Conservation (phyloP, 2,797 vertebrate species). For the Phoeniculus purpureus region DNA sequence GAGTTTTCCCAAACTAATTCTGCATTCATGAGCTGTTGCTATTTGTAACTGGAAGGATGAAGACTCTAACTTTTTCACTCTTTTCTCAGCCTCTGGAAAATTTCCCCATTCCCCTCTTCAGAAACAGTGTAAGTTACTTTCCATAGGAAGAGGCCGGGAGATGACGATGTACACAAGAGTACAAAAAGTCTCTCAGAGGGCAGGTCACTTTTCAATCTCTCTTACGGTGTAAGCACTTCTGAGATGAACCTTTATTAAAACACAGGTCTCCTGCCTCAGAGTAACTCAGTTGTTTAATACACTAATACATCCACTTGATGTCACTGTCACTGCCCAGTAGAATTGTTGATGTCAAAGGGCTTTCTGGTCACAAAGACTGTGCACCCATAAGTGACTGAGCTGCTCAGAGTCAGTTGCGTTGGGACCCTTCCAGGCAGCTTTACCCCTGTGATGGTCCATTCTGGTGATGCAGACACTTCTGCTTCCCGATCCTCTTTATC, state of each 20-base stretch:
- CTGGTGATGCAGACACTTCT: not conserved
- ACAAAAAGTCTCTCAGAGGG: not conserved
- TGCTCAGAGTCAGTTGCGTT: not conserved
- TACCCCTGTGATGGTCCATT: not conserved
- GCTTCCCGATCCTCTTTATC: not conserved
- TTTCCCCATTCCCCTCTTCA: not conserved
- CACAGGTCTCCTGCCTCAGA: not conserved
- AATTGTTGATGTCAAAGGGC: slow-evolving; percentile 40
- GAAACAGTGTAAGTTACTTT: not conserved
- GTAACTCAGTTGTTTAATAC: slow-evolving; percentile 49
- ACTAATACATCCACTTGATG: slow-evolving; percentile 70
- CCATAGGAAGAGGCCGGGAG: not conserved
- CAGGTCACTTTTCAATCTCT: not conserved
- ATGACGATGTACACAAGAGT: not conserved
- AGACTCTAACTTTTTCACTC: not conserved
- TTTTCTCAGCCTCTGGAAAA: slow-evolving; percentile 11
- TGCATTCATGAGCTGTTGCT: slow-evolving; percentile 46
- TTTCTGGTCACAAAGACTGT: slow-evolving; percentile 39
- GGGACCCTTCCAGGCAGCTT: not conserved
- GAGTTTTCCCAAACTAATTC: slow-evolving; percentile 55
- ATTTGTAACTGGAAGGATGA: slow-evolving; percentile 22
- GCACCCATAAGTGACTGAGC: not conserved
- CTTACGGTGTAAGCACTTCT: not conserved
- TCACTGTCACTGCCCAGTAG: slow-evolving; percentile 70
- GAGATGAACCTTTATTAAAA: slow-evolving; percentile 29